Conservation (phyloP, 2,797 vertebrate species). For the Enteromius fasciolatus region DNA sequence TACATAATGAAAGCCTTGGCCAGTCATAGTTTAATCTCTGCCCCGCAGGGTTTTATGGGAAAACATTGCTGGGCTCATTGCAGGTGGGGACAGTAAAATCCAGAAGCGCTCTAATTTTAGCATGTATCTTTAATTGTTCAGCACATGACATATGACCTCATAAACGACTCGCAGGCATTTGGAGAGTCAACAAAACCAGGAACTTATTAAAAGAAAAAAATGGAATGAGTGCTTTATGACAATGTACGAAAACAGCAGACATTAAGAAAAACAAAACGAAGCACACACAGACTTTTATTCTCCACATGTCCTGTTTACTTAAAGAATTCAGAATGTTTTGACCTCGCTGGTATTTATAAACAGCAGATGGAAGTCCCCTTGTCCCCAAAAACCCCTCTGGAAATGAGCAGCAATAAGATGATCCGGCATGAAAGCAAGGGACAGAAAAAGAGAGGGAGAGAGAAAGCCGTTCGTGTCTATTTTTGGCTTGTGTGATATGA, state of each 20-base stretch:
- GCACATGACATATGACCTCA: slow-evolving; percentile 60
- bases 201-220: slow-evolving; percentile 42
- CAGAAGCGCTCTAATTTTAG: slow-evolving; percentile 52
- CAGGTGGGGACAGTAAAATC: slow-evolving; percentile 59
- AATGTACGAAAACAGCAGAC: slow-evolving; percentile 54
- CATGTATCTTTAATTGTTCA: slow-evolving; percentile 58
- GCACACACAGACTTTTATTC: slow-evolving; percentile 46
- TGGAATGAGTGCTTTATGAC: slow-evolving; percentile 26
- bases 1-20: slow-evolving; percentile 33
- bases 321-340: slow-evolving; percentile 51
- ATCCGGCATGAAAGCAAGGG: not conserved
- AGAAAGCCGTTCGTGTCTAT: slow-evolving; percentile 37
- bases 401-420: slow-evolving; percentile 42
- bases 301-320: slow-evolving; percentile 61
- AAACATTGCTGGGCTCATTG: slow-evolving; percentile 38
- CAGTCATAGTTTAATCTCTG: slow-evolving; percentile 28
- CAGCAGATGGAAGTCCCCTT: slow-evolving; percentile 62
- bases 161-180: slow-evolving; percentile 45
- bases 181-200: slow-evolving; percentile 36
- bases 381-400: slow-evolving; percentile 56
- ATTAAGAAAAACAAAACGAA: slow-evolving; percentile 39
- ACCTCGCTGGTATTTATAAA: slow-evolving; percentile 65
- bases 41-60: slow-evolving; percentile 42
- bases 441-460: slow-evolving; percentile 24
- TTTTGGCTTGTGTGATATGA: slow-evolving; percentile 47